These are phyloP conservation scores for Tenrec ecaudatus DNA, from an alignment of 2,113 vertebrate genomes.

Conservation along the genomic window DNA sequence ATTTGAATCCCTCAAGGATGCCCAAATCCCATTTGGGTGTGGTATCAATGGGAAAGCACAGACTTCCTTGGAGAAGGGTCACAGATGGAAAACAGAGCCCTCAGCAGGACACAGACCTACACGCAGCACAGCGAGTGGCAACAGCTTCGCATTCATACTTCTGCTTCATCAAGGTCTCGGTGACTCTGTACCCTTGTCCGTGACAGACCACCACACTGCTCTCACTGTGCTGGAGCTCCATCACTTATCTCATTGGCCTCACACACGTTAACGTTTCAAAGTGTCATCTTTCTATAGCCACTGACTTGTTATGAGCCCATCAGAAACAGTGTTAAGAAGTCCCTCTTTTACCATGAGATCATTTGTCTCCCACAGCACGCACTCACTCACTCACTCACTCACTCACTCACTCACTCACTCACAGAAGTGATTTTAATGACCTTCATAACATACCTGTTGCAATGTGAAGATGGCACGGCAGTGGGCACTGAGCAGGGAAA, in stretches of 20 bases:
- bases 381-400: neutral
- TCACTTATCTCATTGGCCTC: neutral
- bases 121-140: too few species aligned
- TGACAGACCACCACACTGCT: neutral
- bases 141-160: too few species aligned
- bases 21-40: too few species aligned
- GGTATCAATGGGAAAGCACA: too few species aligned
- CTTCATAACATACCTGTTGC: neutral
- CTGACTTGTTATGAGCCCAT: neutral
- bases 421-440: neutral
- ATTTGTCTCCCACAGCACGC: neutral
- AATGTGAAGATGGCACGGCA: neutral
- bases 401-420: neutral
- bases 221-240: neutral
- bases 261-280: neutral
- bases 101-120: too few species aligned
- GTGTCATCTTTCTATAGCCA: neutral
- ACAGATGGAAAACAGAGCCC: too few species aligned
- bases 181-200: too few species aligned
- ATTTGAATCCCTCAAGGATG: too few species aligned
- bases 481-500: neutral
- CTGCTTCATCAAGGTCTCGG: too few species aligned
- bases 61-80: too few species aligned
- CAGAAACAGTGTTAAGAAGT: neutral
- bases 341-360: neutral